Conservation (phyloP, 1,140 invertebrate genomes). For the Drosophila murphyi region DNA sequence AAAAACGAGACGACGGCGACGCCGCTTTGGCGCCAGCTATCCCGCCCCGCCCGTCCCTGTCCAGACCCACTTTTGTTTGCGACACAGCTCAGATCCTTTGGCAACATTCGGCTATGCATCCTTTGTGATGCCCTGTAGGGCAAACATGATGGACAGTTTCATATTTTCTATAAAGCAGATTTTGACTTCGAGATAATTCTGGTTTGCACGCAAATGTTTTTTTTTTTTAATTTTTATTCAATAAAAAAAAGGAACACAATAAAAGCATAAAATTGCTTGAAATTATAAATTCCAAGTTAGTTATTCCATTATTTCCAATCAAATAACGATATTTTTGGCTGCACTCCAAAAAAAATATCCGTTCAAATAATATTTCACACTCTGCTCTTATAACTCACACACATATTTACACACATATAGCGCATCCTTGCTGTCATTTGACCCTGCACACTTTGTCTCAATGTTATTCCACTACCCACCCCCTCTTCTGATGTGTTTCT, state of each 20-base stretch:
- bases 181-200: no score
- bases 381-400: neutral
- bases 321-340: neutral
- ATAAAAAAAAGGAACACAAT: no score
- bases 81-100: conserved; percentile 45
- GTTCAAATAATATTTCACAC: neutral
- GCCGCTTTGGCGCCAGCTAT: conserved; percentile 59
- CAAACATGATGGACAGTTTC: neutral
- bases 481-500: conserved; percentile 52
- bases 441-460: conserved; percentile 30
- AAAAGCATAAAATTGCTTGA: no score
- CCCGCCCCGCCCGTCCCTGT: conserved; percentile 4
- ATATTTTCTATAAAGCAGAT: no score
- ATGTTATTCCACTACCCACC: conserved; percentile 31
- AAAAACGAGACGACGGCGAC: conserved; percentile 46
- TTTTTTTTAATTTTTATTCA: no score
- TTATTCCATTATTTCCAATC: neutral
- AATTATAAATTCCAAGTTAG: no score
- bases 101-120: conserved; percentile 41
- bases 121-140: conserved; percentile 38
- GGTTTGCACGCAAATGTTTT: no score
- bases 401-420: conserved; percentile 22
- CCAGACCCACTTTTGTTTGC: conserved; percentile 35
- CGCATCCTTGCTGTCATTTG: conserved; percentile 30
- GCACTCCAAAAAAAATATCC: neutral